phyloP scores from a whole-genome alignment of 2,113 vertebrate species.

The Nicator chloris region DNA sequence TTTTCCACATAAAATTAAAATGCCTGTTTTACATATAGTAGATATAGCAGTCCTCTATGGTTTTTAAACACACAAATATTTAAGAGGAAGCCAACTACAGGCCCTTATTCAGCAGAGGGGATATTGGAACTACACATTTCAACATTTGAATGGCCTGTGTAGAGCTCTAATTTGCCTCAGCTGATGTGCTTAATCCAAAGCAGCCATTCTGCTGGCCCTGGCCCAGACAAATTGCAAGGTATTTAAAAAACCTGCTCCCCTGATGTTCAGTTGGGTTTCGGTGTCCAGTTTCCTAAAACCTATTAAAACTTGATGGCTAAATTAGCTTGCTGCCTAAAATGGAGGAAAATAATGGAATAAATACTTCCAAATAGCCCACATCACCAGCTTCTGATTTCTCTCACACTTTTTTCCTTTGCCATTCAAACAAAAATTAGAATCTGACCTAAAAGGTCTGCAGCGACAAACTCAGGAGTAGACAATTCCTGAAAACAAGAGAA shows the following conservation, averaged over 20 bases:
- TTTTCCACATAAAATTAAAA: background rate
- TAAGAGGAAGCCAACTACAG: background rate
- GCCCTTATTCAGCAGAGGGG: background rate
- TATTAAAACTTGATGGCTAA: background rate
- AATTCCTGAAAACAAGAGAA: background rate
- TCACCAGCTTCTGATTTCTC: background rate
- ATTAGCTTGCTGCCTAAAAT: background rate
- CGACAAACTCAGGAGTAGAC: background rate
- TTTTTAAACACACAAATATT: background rate
- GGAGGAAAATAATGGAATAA: background rate
- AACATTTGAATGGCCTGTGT: background rate
- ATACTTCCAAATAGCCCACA: background rate
- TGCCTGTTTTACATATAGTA: background rate
- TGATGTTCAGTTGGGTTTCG: background rate
- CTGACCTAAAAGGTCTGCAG: background rate
- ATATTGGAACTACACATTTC: background rate
- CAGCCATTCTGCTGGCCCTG: background rate
- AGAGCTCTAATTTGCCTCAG: background rate
- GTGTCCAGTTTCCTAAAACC: background rate
- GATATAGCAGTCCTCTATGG: background rate
- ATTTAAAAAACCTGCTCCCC: background rate
- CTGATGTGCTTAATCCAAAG: background rate
- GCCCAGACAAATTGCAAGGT: background rate
- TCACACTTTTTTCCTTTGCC: background rate
- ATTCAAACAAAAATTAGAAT: background rate